Base-by-base conservation (phyloP, 2,888 invertebrate species). In the Apamea epomidion region DNA sequence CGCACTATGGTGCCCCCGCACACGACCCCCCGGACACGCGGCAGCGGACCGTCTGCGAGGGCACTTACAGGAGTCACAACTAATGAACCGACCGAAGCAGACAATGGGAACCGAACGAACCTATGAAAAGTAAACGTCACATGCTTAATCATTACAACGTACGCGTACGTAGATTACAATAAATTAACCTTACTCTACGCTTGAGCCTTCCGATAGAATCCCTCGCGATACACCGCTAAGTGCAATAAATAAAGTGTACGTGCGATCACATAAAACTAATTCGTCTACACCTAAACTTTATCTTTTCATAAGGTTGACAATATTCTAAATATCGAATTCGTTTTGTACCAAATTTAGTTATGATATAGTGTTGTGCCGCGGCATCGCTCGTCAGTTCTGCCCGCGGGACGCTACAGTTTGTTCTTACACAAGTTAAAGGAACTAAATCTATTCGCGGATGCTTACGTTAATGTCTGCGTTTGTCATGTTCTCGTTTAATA, bases 341-440 rank as follows among this genome's bases (percentile, higher is more conserved):
- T 93, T 95, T 96, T 97, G 96, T 96, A 96, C 96, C 95, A 94
- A 93, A 94, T 93, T 92, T 93, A 91, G 91, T 93, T 88, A 89
- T 86, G 91, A 91, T 88, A 82, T 82, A 82, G 70, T 73, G 69
- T 45, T 64, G 42, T 75, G 67, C 85, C 80, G 77, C 68, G 84
- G 76, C 81, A 78, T 64, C 82, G 60, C 79, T 78, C 79, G 86
- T 69, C 78, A 74, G 80, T 78, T 16, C 16, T 48, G 48, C 78
- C 85, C 82, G 83, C 75, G 78, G 74, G 69, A 74, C 83, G 81
- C 81, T 87, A 78, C 85, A 82, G 77, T 88, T 83, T 89, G 88
- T 88, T 90, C 87, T 85, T 82, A 88, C 74, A 83, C 84, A 86
- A 90, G 84, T 87, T 91, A 89, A 84, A 93, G 93, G 92, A 93